Evolutionary conservation across 2,888 invertebrate genomes (phyloP).

Genomic region (Celastrina argiolus): DNA sequence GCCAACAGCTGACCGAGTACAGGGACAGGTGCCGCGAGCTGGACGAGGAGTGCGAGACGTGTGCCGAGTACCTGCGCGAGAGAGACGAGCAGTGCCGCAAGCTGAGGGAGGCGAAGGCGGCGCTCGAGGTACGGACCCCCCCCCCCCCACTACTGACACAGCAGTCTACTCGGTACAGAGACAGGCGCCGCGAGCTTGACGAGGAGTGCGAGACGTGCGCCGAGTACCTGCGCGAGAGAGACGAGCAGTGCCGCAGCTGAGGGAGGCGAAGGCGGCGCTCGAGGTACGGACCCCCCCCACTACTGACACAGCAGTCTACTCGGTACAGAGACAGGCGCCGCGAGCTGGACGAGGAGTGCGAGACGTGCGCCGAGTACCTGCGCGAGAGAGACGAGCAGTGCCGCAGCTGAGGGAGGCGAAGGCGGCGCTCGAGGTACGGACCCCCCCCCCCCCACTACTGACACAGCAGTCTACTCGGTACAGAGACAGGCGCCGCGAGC

Average conservation of each 20-base stretch:
- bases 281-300: too few relatives aligned
- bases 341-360: slow-evolving; percentile 68
- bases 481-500: too few relatives aligned
- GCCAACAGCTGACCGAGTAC: slow-evolving; percentile 50
- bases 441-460: too few relatives aligned
- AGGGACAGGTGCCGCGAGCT: slow-evolving; percentile 57
- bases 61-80: slow-evolving; percentile 54
- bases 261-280: too few relatives aligned
- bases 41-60: slow-evolving; percentile 68
- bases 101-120: slow-evolving; percentile 49
- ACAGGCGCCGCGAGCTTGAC: too few relatives aligned
- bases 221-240: too few relatives aligned
- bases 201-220: too few relatives aligned
- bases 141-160: too few relatives aligned
- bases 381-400: slow-evolving; percentile 56
- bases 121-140: slow-evolving; percentile 47
- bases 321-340: slow-evolving; percentile 52
- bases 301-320: slow-evolving; percentile 49
- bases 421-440: slow-evolving; percentile 48
- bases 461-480: too few relatives aligned
- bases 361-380: slow-evolving; percentile 58
- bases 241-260: too few relatives aligned
- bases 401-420: slow-evolving; percentile 50
- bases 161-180: too few relatives aligned
- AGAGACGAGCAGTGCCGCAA: slow-evolving; percentile 51